phyloP scores from a whole-genome alignment of 2,797 vertebrate genomes.

The Trachurus trachurus region DNA sequence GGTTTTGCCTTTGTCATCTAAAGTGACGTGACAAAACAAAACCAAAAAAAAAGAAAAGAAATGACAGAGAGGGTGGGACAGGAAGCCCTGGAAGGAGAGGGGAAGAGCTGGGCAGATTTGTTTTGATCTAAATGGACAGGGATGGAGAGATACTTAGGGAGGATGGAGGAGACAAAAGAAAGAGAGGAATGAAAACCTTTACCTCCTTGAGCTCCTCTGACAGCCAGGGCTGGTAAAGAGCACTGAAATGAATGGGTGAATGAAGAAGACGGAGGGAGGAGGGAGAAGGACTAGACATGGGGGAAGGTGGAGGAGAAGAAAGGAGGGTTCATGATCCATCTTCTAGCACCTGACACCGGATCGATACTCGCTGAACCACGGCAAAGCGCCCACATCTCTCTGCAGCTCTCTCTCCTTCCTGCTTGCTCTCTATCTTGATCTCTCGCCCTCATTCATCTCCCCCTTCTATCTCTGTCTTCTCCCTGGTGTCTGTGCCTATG shows the following conservation, averaged over 20 bases:
- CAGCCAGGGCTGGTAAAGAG: conserved; percentile 36
- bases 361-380: conserved; percentile 73
- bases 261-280: conserved; percentile 7
- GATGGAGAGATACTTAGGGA: conserved; percentile 27
- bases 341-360: conserved; percentile 71
- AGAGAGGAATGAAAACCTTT: conserved; percentile 14
- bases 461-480: conserved; percentile 28
- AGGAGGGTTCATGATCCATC: conserved; percentile 69
- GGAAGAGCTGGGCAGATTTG: conserved; percentile 8
- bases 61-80: background rate
- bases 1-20: conserved; percentile 17
- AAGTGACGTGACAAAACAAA: background rate
- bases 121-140: conserved; percentile 18
- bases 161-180: conserved; percentile 18
- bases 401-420: conserved; percentile 5
- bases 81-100: conserved; percentile 2
- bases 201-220: conserved; percentile 8
- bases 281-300: conserved; percentile 16
- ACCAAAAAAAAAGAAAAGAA: background rate
- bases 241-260: conserved; percentile 29
- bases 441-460: conserved; percentile 34
- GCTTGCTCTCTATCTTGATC: conserved; percentile 39
- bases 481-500: conserved; percentile 37
- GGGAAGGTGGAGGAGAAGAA: conserved; percentile 41
- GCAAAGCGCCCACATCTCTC: conserved; percentile 64